Evolutionary conservation across 2,113 vertebrate genomes (phyloP), one percentile per base, ranked within the genome.

Genomic region (Muscicapa adusta): DNA sequence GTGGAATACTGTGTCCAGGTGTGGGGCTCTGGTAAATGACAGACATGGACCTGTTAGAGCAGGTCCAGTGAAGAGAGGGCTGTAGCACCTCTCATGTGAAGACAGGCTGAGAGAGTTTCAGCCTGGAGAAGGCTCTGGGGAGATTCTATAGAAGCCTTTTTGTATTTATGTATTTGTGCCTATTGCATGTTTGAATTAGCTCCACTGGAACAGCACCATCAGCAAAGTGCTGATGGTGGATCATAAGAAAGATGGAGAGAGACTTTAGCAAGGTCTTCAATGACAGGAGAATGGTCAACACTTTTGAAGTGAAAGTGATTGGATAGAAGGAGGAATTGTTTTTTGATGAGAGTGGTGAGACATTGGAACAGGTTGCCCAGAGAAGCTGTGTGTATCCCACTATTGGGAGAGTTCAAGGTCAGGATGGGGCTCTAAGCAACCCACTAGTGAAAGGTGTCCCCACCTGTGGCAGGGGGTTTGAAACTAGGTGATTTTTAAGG

Each of bases 391-490:
- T 12, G 6, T 83, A 56, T 17, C 8, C 13, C 28, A 11, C 54
- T 48, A 5, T 3, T 75, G 10, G 17, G 31, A 63, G 23, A 22
- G 47, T 57, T 79, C 40, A 57, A 8, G 5, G 6, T 12, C 42
- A 53, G 11, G 18, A 72, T 1, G 2, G 23, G 19, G 33, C 6
- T 89, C 71, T 50, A 36, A 40, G 33, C 22, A 79, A 15, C 22
- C 31, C 0, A 0, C 17, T 89, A 31, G 25, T 75, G 34, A 29
- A 62, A 71, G 23, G 10, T 75, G 31, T 45, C 22, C 57, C 11
- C 2, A 0, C 25, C 24, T 1, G 4, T 22, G 18, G 42, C 66
- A 43, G 14, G 6, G 15, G 4, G 1, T 1, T 22, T 86, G 34
- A 7, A 63, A 67, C 19, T 12, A 58, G 22, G 11, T 24, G 31